Evolutionary conservation across 1,140 invertebrate species (phyloP), one percentile per base, ranked within the genome.

Genomic region (Brachionus paranguensis): DNA sequence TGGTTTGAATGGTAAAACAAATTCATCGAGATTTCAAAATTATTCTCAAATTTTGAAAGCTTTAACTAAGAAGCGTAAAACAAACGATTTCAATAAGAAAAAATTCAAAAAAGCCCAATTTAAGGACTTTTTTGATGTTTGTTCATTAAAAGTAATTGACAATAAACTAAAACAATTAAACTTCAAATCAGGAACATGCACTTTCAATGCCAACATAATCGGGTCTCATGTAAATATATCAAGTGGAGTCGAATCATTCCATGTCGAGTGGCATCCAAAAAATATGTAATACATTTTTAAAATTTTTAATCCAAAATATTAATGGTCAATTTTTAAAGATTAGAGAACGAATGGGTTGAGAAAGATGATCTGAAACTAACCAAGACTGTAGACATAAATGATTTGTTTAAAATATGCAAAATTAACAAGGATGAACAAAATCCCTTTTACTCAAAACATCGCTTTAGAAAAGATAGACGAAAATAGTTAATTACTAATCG

Each of bases 31-130:
- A 24, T 76, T 76, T 53, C 72, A 76, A 76, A 76, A 76, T 50
- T 50, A 76, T 50, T 50, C 72, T 1, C 72, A 76, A 76, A 50
- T 76, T 29, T 50, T 76, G 11, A 76, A 76, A 76, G 72, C 72
- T 2, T 50, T 76, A 24, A 76, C 72, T 10, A 76, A 76, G n/a
- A 76, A 76, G 11, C 17, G 72, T 0, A 76, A 76, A 76, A 76
- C 43, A 47, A 76, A 3, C 33, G 72, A 76, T 37, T 50, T 50
- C 24, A 76, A 76, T 17, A 76, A 76, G 43, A 76, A 76, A 50
- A 76, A 76, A 76, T 76, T 76, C 20, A 76, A 76, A 76, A 76
- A 76, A 76, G 72, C 72, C n/a, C 72, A 76, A 50, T 76, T 76
- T 27, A 76, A 76, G 50, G 72, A 76, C 24, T 76, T 50, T 50